Base-by-base conservation (phyloP, 2,888 invertebrate species). In the Drosophila austrosaltans region DNA sequence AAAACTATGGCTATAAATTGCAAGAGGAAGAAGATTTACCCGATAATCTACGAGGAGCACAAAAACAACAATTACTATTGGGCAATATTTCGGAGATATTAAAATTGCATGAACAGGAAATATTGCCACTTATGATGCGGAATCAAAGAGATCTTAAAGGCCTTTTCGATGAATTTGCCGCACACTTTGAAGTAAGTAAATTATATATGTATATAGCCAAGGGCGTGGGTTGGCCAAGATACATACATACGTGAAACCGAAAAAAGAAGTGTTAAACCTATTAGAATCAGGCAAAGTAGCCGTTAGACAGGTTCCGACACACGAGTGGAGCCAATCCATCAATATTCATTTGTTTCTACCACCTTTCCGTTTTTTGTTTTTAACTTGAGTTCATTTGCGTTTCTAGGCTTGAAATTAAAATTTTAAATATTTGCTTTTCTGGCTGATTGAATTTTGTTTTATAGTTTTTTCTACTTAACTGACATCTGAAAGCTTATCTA, bases 81-180 rank as follows among this genome's bases (percentile, higher is more conserved):
- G 97, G 97, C 39, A 98, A 98, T 92, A 95, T 98, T 59, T 96
- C 97, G 89, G 96, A 97, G 92, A 97, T 98, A 87, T 96, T 96
- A 92, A 95, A 96, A 91, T 97, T 98, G 91, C 98, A 98, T 91
- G 91, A 92, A 10, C 69, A 82, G 10, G 82, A 91, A 64, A 90
- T 92, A 67, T 77, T 92, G 61, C 92, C 92, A 56, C 76, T 91
- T 69, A 88, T 92, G 86, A 70, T 90, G 72, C 82, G 89, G 53
- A 91, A 92, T 80, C 89, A 90, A 69, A 87, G 89, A 10, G 92
- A 92, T 79, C 81, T 92, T 25, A 91, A 90, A 69, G 77, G 82
- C 65, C 83, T 92, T 59, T 92, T 92, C 61, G 91, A 92, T 66
- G 90, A 92, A 63, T 91, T 92, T 75, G 82, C 90, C 22, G 79